These are phyloP conservation scores for Cochlearius cochlearius DNA, from an alignment of 2,113 vertebrate genomes.

Conservation along the genomic window DNA sequence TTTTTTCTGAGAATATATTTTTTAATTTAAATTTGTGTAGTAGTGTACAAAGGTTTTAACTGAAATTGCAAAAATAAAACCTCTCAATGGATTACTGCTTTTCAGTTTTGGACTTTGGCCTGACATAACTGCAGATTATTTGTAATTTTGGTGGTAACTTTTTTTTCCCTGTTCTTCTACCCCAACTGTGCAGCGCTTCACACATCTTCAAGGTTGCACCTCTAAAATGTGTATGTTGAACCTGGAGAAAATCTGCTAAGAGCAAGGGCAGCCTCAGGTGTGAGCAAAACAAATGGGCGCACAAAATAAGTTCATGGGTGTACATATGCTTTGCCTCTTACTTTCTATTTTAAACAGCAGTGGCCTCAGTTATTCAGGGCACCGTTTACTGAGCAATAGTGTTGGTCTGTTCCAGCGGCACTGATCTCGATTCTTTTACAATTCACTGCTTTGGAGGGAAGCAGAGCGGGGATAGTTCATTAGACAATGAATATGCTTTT, in stretches of 20 bases:
- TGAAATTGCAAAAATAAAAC: neutral
- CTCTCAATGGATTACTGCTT: neutral
- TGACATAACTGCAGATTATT: neutral
- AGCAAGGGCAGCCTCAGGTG: neutral
- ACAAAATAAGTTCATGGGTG: neutral
- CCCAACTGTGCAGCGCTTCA: accelerated
- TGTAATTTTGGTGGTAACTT: neutral
- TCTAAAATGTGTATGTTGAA: accelerated
- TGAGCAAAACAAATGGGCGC: neutral
- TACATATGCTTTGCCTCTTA: accelerated
- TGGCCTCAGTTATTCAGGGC: neutral
- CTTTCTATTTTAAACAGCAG: neutral
- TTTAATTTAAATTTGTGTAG: neutral
- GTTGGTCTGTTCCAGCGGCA: neutral
- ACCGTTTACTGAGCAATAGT: neutral
- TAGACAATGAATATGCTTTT: neutral
- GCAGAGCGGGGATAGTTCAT: neutral
- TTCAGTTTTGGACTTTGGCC: neutral
- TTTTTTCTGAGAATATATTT: neutral
- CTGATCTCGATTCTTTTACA: neutral
- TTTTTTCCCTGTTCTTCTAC: neutral
- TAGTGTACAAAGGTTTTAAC: neutral
- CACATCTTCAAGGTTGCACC: neutral
- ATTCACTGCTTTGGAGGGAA: neutral
- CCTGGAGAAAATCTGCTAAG: neutral